Conservation (phyloP, 2,113 vertebrate species). For the Chaetops frenatus region DNA sequence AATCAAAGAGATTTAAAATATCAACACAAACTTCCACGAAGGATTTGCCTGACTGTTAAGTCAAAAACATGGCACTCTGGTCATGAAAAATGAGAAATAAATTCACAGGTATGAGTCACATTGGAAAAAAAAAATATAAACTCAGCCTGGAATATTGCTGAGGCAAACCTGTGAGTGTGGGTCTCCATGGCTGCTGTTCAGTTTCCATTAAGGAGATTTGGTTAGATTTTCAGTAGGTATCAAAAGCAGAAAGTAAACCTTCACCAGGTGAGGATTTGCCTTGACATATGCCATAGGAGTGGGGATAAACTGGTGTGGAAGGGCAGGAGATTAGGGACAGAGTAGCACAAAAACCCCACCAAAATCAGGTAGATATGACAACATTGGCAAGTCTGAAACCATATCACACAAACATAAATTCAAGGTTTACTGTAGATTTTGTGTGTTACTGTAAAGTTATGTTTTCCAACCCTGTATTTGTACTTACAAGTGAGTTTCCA, state of each 20-base stretch:
- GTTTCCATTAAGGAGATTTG: not conserved
- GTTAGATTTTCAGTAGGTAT: not conserved
- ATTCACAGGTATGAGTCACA: slow-evolving; percentile 24
- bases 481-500: slow-evolving; percentile 1
- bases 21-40: slow-evolving; percentile 25
- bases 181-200: not conserved
- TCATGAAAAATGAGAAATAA: slow-evolving; percentile 27
- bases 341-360: not conserved
- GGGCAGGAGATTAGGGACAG: not conserved
- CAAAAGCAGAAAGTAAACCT: not conserved
- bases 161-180: not conserved
- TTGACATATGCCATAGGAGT: not conserved
- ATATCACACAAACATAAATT: not conserved
- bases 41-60: slow-evolving; percentile 8
- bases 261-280: not conserved
- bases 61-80: slow-evolving; percentile 20
- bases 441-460: not conserved
- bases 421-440: not conserved
- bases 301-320: not conserved
- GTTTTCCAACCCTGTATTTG: not conserved
- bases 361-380: not conserved
- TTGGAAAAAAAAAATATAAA: slow-evolving; percentile 16
- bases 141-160: not conserved
- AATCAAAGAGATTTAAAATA: slow-evolving; percentile 41
- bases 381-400: not conserved